Conservation (phyloP, 1,140 invertebrate genomes). For the Pogonomyrmex californicus region DNA sequence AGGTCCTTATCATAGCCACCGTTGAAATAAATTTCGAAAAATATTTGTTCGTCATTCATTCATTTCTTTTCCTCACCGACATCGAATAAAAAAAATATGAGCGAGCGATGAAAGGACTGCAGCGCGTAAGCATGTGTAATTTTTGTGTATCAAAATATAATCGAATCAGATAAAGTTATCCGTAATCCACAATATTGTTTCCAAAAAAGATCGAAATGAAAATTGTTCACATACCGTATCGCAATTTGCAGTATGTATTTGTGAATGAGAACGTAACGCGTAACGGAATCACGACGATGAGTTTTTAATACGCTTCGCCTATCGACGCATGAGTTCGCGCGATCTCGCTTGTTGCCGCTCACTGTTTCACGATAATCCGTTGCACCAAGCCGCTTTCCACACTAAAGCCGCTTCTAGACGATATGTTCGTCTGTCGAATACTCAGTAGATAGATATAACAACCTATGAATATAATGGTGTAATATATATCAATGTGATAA, state of each 20-base stretch:
- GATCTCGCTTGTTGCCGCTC: conserved; percentile 30
- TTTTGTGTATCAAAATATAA: conserved; percentile 64
- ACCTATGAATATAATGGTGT: conserved; percentile 12
- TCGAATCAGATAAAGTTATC: conserved; percentile 60
- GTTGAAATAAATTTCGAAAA: conserved; percentile 78
- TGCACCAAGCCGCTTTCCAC: conserved; percentile 48
- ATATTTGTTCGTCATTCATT: conserved; percentile 77
- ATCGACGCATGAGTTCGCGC: neutral
- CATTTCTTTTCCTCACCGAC: conserved; percentile 25
- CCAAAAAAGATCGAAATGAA: neutral
- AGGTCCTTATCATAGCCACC: conserved; percentile 80
- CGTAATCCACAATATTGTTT: conserved; percentile 43
- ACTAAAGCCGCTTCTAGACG: conserved; percentile 56
- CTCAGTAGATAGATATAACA: conserved; percentile 30
- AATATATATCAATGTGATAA: neutral
- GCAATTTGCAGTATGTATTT: conserved; percentile 3
- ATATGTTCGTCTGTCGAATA: conserved; percentile 33
- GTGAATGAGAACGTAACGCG: conserved; percentile 18
- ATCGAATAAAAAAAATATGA: conserved; percentile 19
- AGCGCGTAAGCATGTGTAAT: conserved; percentile 70
- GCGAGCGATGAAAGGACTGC: conserved; percentile 67
- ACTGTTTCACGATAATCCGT: conserved; percentile 31
- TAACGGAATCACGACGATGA: conserved; percentile 3
- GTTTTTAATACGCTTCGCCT: conserved; percentile 37
- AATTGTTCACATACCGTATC: neutral